Evolutionary conservation across 2,113 vertebrate species (phyloP).

Genomic region (Donacobius atricapilla): DNA sequence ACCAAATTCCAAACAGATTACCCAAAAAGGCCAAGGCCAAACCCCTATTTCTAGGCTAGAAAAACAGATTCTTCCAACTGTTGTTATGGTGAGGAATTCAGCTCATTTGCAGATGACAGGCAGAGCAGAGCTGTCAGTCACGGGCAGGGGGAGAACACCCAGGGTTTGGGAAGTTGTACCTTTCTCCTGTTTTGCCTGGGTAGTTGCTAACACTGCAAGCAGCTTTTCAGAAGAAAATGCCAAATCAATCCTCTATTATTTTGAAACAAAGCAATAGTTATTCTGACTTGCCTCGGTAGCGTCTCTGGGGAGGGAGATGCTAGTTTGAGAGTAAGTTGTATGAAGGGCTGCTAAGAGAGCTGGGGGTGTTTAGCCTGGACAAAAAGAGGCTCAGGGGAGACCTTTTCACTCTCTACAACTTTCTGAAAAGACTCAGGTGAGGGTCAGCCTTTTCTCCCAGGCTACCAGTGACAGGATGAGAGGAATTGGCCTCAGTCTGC

Average conservation of each 20-base stretch:
- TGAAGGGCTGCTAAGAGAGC: not conserved
- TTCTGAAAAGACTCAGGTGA: not conserved
- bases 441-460: not conserved
- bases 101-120: not conserved
- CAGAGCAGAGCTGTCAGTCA: not conserved
- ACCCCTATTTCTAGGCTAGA: not conserved
- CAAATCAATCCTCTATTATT: not conserved
- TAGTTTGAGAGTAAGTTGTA: not conserved
- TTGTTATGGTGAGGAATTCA: not conserved
- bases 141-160: not conserved
- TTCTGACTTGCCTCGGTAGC: not conserved
- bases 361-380: not conserved
- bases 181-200: not conserved
- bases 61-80: slow-evolving; percentile 41
- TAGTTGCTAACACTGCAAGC: not conserved
- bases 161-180: not conserved
- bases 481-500: not conserved
- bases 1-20: slow-evolving; percentile 59
- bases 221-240: not conserved
- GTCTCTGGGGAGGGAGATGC: not conserved
- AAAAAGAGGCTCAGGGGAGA: not conserved
- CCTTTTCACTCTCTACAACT: not conserved
- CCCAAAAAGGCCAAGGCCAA: slow-evolving; percentile 34
- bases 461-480: not conserved
- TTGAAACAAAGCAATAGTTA: not conserved